Conservation (phyloP, 1,140 invertebrate species). For the Scaptodrosophila lebanonensis region DNA sequence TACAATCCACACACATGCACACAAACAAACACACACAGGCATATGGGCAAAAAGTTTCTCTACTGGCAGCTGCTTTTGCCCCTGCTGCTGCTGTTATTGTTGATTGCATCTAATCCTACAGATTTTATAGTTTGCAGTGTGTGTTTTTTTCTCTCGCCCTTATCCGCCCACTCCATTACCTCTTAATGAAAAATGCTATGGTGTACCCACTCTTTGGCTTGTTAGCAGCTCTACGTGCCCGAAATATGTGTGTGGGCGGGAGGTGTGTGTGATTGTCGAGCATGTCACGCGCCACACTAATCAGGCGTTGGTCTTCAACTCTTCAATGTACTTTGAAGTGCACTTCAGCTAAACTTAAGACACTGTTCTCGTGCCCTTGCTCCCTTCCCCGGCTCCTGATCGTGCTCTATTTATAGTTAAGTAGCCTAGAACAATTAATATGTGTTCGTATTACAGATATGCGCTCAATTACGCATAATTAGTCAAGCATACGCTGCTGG, state of each 20-base stretch:
- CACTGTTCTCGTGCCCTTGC: conserved; percentile 34
- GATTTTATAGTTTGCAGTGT: conserved; percentile 64
- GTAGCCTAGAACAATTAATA: conserved; percentile 57
- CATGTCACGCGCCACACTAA: too few species aligned
- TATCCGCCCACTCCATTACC: conserved; percentile 43
- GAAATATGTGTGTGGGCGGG: conserved; percentile 4
- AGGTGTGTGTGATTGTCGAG: too few species aligned
- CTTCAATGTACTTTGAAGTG: too few species aligned
- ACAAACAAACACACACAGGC: too few species aligned
- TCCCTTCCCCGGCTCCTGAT: conserved; percentile 10
- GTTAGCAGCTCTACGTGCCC: conserved; percentile 42
- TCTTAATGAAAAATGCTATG: conserved; percentile 51
- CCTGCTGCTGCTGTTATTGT: conserved; percentile 59
- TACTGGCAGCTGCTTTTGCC: conserved; percentile 8
- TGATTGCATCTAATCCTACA: conserved; percentile 70
- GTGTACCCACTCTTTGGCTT: conserved; percentile 11
- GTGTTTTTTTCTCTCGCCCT: neutral
- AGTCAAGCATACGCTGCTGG: conserved; percentile 70
- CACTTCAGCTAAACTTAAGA: conserved; percentile 5
- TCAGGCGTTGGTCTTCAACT: too few species aligned
- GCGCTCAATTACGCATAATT: conserved; percentile 66
- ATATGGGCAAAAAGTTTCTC: conserved; percentile 58
- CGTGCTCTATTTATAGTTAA: conserved; percentile 30
- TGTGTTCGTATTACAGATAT: conserved; percentile 64
- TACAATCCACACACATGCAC: conserved; percentile 6